Evolutionary conservation across 2,113 vertebrate species (phyloP).

Genomic region (Menura novaehollandiae): DNA sequence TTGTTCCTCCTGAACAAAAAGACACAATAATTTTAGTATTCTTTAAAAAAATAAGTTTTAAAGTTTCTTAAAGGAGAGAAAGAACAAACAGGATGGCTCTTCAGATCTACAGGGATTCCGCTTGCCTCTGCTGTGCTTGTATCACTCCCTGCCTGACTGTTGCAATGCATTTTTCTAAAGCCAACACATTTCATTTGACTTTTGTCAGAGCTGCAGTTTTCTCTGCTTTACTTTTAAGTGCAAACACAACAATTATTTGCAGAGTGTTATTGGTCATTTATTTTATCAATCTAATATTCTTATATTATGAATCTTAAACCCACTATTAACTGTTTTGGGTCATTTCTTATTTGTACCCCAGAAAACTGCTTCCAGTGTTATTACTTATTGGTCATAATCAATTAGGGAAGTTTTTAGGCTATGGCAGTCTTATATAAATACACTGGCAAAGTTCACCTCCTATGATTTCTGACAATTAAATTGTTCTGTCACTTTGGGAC

Average conservation of each 20-base stretch:
- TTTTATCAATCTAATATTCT: slow-evolving; percentile 71
- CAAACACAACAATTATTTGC: slow-evolving; percentile 53
- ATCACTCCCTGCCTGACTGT: neutral
- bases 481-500: slow-evolving; percentile 90
- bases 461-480: slow-evolving; percentile 97
- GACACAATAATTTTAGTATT: neutral
- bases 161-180: slow-evolving; percentile 45
- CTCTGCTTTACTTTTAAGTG: slow-evolving; percentile 31
- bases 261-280: slow-evolving; percentile 58
- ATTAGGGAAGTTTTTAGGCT: slow-evolving; percentile 87
- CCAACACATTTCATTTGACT: slow-evolving; percentile 10
- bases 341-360: slow-evolving; percentile 72
- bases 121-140: neutral
- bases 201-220: slow-evolving; percentile 19
- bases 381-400: slow-evolving; percentile 93
- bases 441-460: slow-evolving; percentile 87
- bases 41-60: neutral
- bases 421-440: slow-evolving; percentile 87
- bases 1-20: neutral
- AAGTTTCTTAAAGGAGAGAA: neutral
- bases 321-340: slow-evolving; percentile 70
- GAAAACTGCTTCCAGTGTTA: slow-evolving; percentile 76
- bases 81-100: neutral
- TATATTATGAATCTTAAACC: slow-evolving; percentile 66
- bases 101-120: neutral